Evolutionary conservation across 2,797 vertebrate species (phyloP).

Genomic region (Hyperoplus lanceolatus): DNA sequence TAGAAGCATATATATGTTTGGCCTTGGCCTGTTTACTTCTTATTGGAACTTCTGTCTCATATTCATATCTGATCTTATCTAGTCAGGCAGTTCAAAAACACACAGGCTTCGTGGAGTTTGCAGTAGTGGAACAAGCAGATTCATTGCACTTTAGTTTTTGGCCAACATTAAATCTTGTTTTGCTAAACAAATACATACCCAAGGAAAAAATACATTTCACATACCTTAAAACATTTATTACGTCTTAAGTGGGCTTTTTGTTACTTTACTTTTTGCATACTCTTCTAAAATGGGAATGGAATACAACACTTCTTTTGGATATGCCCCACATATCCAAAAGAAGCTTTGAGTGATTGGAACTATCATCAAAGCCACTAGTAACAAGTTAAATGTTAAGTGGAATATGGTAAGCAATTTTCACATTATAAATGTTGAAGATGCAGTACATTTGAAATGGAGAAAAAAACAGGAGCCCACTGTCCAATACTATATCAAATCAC

Average conservation of each 20-base stretch:
- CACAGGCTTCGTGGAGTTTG: neutral
- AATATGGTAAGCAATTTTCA: neutral
- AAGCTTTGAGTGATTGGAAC: neutral
- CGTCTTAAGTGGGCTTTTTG: neutral
- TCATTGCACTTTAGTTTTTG: neutral
- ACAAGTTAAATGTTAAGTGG: neutral
- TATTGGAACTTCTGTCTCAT: constrained; percentile 2
- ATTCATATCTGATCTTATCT: constrained; percentile 11
- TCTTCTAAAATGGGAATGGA: neutral
- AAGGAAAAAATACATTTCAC: neutral
- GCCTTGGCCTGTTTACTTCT: constrained; percentile 18
- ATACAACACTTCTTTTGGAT: constrained; percentile 13
- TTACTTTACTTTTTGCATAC: neutral
- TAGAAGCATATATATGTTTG: constrained; percentile 20
- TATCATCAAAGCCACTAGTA: neutral
- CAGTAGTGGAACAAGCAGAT: neutral
- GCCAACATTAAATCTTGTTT: neutral
- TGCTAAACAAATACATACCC: constrained; percentile 18
- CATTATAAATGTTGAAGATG: neutral
- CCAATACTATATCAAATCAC: constrained; percentile 20
- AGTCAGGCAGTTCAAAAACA: neutral
- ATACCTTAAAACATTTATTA: neutral
- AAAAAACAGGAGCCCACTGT: constrained; percentile 17
- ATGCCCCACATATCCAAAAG: neutral
- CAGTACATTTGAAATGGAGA: neutral